phyloP scores from a whole-genome alignment of 1,140 invertebrate genomes.

The Coptotermes formosanus region DNA sequence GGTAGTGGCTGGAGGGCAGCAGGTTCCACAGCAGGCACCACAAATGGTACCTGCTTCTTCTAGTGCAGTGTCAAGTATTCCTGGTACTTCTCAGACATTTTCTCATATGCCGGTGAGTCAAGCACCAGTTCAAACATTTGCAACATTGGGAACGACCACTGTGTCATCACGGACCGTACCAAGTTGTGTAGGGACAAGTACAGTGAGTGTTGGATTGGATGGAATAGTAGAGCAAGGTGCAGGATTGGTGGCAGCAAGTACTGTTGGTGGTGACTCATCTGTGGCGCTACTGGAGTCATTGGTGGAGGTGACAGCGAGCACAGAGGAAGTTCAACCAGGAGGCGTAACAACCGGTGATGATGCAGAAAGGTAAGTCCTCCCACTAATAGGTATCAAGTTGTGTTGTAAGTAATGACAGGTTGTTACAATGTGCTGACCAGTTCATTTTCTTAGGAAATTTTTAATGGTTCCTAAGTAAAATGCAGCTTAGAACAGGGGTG shows the following conservation, averaged over 20 bases:
- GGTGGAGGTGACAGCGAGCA: not conserved
- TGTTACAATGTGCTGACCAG: no score
- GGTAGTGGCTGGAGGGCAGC: not conserved
- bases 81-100: not conserved
- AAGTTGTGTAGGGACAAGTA: not conserved
- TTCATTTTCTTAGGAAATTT: no score
- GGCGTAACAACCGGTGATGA: not conserved
- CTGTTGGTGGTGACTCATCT: not conserved
- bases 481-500: no score
- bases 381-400: no score
- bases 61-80: not conserved
- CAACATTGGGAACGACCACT: not conserved
- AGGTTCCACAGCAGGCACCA: not conserved
- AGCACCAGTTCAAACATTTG: not conserved
- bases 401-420: no score
- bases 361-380: not conserved
- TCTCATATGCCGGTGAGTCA: conserved; percentile 7
- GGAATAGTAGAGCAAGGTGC: not conserved
- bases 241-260: not conserved
- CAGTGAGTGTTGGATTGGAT: conserved; percentile 7
- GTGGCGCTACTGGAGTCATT: not conserved
- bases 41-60: not conserved
- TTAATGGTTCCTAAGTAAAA: no score
- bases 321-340: not conserved
- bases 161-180: conserved; percentile 4